Percentiles rank a stretch among this genome's conserved stretches.
These are phyloP conservation scores for Clusia tigrina DNA, from an alignment of 2,888 invertebrate species.

Conservation along the genomic window DNA sequence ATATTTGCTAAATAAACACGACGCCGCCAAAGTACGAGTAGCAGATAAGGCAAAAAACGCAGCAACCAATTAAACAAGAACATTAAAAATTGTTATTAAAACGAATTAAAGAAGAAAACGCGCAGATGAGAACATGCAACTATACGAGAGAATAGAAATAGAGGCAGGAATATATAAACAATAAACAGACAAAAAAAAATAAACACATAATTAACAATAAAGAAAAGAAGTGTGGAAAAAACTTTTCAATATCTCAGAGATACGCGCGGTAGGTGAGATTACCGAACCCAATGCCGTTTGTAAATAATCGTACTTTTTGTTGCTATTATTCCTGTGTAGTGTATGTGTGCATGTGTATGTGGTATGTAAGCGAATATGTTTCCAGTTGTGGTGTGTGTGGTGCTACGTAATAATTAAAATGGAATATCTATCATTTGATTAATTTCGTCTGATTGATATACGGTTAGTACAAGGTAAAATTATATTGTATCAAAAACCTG, in stretches of 20 bases:
- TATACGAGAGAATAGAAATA: neutral
- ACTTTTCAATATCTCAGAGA: constrained; percentile 12
- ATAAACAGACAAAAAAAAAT: constrained; percentile 22
- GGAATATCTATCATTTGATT: constrained; percentile 17
- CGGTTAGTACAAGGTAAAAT: no score
- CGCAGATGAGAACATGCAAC: no score
- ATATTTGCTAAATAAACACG: neutral
- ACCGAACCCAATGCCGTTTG: constrained; percentile 16
- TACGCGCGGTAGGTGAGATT: constrained; percentile 15
- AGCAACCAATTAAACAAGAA: neutral
- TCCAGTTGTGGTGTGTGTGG: no score
- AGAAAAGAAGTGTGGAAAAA: constrained; percentile 22
- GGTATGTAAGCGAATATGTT: neutral
- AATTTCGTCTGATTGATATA: constrained; percentile 12
- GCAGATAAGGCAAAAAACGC: neutral
- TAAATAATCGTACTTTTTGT: neutral
- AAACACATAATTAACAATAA: constrained; percentile 16
- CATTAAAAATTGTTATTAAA: neutral
- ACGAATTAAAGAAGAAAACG: neutral
- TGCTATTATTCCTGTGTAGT: neutral
- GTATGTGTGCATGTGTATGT: constrained; percentile 12
- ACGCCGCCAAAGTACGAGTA: neutral
- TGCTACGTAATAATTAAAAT: no score
- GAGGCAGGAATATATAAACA: constrained; percentile 2
- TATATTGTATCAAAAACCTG: no score